Evolutionary conservation across 2,888 invertebrate genomes (phyloP).

Genomic region (Dusona sp.): DNA sequence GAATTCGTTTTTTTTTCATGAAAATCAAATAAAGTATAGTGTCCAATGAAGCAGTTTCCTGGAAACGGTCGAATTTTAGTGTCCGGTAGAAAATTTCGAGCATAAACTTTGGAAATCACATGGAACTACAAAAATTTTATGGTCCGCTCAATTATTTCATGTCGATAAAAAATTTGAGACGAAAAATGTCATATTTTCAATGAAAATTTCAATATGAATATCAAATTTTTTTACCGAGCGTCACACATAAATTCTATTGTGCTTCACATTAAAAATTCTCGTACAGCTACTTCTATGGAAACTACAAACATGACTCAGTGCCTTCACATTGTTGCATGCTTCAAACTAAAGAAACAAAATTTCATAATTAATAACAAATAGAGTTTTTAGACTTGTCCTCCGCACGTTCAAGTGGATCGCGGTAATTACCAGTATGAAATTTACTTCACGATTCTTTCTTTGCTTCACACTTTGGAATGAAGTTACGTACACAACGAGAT

Average conservation of each 20-base stretch:
- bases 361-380: neutral
- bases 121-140: neutral
- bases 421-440: constrained; percentile 5
- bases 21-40: neutral
- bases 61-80: neutral
- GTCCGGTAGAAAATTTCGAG: neutral
- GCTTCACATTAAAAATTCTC: neutral
- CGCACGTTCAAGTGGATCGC: neutral
- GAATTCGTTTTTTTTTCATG: neutral
- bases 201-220: constrained; percentile 3
- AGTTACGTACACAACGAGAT: neutral
- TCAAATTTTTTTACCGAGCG: neutral
- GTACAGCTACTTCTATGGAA: neutral
- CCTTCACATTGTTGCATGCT: neutral
- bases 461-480: neutral
- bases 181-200: neutral
- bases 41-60: neutral
- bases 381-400: neutral
- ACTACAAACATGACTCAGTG: neutral
- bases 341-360: neutral
- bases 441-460: constrained; percentile 6
- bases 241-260: neutral
- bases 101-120: neutral
- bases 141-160: neutral
- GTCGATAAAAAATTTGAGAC: neutral